Base-by-base conservation (phyloP, 2,888 invertebrate genomes). In the Eulithis testata region DNA sequence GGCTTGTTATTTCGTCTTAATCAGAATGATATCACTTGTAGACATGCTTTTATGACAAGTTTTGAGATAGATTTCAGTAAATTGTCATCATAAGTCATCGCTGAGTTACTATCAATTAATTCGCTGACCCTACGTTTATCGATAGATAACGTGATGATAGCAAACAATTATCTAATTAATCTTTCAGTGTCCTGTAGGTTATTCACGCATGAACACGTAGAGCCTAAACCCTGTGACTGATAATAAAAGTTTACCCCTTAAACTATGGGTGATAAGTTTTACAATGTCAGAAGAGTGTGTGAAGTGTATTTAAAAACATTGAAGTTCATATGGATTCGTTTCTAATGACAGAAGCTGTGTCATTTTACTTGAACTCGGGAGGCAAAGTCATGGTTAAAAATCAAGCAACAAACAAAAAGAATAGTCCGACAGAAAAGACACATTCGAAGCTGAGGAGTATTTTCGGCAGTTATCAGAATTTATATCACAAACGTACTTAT, bases 401-500 rank as follows among this genome's bases (percentile, higher is more conserved):
- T 4, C 52, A 57, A n/a, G 31, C 61, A 1, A 61, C 57, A 9
- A 51, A 50, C 9, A 66, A 61, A 27, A 70, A 66, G 36, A 85
- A 82, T 66, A 88, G 83, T 68, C 85, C 88, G 0, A 81, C 83
- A 1, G 85, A 86, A 54, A 89, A 88, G 66, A 76, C 73, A 2
- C 75, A 84, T 59, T 80, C 79, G 2, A 89, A 82, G 65, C 63
- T 88, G 0, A 82, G 81, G 51, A 82, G 81, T 36, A 73, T 86
- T 14, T 88, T 89, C 60, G 88, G 88, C 68, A 88, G 87, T 0
- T 83, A 81, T 43, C 78, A 84, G 27, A 82, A 85, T 55, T 75
- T 81, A 44, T 76, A 76, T 12, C 70, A 72, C 21, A 87, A 85
- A 83, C 76, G 83, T 83, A 82, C 74, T 58, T 60, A 68, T 59